These are phyloP conservation scores for Octopus bimaculoides DNA, from an alignment of 1,140 invertebrate genomes.

Conservation along the genomic window DNA sequence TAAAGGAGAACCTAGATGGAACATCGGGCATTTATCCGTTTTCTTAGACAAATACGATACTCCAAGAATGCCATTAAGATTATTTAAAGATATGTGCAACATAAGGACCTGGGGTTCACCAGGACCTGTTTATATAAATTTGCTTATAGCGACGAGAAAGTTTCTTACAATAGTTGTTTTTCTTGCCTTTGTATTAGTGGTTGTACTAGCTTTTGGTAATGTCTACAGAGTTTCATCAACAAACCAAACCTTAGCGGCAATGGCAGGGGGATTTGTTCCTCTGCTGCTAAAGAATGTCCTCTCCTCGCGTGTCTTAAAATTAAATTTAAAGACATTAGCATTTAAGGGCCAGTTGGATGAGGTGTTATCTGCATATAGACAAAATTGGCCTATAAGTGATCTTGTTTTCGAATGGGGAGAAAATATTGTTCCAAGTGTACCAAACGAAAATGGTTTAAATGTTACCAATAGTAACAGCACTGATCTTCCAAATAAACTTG, in stretches of 20 bases:
- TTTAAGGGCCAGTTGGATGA: conserved; percentile 55
- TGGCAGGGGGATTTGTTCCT: conserved; percentile 54
- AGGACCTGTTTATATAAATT: conserved; percentile 51
- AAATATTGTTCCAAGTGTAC: conserved; percentile 23
- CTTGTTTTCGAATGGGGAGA: conserved; percentile 33
- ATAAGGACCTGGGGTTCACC: conserved; percentile 50
- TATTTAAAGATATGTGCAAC: conserved; percentile 52
- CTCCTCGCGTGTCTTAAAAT: conserved; percentile 42
- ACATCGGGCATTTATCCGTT: conserved; percentile 47
- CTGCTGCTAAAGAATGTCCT: conserved; percentile 53
- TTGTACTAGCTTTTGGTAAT: conserved; percentile 54
- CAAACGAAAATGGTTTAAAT: not conserved
- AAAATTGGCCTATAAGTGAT: conserved; percentile 52
- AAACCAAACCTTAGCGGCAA: conserved; percentile 52
- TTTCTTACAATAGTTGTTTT: conserved; percentile 53
- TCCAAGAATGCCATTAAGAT: conserved; percentile 47
- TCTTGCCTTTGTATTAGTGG: conserved; percentile 53
- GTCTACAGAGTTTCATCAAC: conserved; percentile 51
- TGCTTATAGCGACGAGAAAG: conserved; percentile 49
- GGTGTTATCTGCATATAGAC: conserved; percentile 50
- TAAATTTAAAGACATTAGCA: conserved; percentile 50
- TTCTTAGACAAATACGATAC: conserved; percentile 54
- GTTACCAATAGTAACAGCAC: too few relatives aligned
- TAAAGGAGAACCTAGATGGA: conserved; percentile 48
- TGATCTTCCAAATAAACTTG: not conserved